Percentiles rank a stretch among this genome's conserved stretches.
Conservation (phyloP, 2,797 vertebrate genomes). For the Pelodytes ibericus region DNA sequence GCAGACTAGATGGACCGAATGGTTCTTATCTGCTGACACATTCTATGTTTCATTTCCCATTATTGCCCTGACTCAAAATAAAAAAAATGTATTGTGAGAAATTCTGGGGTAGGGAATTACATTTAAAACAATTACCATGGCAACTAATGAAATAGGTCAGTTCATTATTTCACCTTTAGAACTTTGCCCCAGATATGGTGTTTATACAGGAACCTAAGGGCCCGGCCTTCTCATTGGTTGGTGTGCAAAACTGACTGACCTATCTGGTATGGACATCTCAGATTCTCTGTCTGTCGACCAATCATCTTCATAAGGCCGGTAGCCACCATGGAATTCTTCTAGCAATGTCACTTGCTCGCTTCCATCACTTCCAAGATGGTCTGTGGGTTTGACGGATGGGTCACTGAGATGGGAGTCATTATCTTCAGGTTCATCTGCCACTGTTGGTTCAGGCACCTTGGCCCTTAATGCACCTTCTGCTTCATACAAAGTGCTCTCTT, state of each 20-base stretch:
- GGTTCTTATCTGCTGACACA: too few species aligned
- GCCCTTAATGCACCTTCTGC: background rate
- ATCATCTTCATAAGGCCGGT: conserved; percentile 32
- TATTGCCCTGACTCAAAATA: too few species aligned
- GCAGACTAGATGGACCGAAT: too few species aligned
- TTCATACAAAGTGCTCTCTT: background rate
- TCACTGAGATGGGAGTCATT: background rate
- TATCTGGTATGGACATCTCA: conserved; percentile 41
- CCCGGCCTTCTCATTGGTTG: too few species aligned
- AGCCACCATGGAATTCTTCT: conserved; percentile 9
- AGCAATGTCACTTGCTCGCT: background rate
- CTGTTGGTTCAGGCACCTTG: background rate
- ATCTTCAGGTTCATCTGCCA: background rate
- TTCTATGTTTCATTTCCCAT: too few species aligned
- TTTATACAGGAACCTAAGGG: too few species aligned
- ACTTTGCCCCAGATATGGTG: too few species aligned
- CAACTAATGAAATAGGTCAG: too few species aligned
- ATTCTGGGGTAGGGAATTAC: too few species aligned
- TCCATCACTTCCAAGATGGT: background rate
- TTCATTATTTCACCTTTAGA: too few species aligned
- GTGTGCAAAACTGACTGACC: conserved; percentile 9
- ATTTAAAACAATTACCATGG: too few species aligned
- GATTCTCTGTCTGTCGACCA: conserved; percentile 49
- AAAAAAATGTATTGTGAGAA: too few species aligned
- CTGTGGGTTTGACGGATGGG: background rate